Base-by-base conservation (phyloP, 2,113 vertebrate genomes). In the Rhegmatorhina hoffmannsi region DNA sequence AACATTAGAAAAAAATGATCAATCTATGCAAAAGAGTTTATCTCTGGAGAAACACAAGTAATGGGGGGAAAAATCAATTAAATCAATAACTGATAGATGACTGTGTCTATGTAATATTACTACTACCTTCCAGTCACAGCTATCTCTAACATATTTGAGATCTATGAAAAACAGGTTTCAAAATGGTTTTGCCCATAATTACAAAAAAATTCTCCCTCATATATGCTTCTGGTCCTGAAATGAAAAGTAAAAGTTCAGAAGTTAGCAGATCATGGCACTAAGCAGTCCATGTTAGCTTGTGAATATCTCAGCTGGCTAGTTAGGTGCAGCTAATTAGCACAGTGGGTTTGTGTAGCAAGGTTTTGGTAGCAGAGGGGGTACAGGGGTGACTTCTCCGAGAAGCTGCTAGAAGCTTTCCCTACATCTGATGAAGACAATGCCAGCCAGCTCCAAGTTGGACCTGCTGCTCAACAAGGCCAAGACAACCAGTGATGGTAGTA, bases 401-500 rank as follows among this genome's bases (percentile, higher is more conserved):
- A 80, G 58, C 34, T 49, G 31, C n/a, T 49, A 26, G 29, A 72
- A 38, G 31, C 34, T 56, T 73, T 11, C 29, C 17, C 58, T 26
- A 5, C 24, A 25, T 52, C 33, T 75, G 53, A 67, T 17, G 60
- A 74, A 59, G 60, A 23, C 59, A 59, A 38, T 11, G 36, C 23
- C 69, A 74, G 36, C 26, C 60, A 67, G 28, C 36, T 67, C 44
- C 33, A 52, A 13, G 26, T 0, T 28, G 66, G 40, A 70, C 16
- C 47, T 47, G 49, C 56, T n/a, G 49, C 29, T 70, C 29, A 40
- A 40, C 19, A 70, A n/a, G 36, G 7, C 52, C 0, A 0, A 74
- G 28, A 38, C 26, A 46, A 74, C 13, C 23, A 67, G 44, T 0
- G 0, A 59, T 4, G 6, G 29, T 46, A 53, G n/a, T 12, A 82